Evolutionary conservation across 2,888 invertebrate species (phyloP), one percentile per base, ranked within the genome.

Genomic region (Subacronicta megacephala): DNA sequence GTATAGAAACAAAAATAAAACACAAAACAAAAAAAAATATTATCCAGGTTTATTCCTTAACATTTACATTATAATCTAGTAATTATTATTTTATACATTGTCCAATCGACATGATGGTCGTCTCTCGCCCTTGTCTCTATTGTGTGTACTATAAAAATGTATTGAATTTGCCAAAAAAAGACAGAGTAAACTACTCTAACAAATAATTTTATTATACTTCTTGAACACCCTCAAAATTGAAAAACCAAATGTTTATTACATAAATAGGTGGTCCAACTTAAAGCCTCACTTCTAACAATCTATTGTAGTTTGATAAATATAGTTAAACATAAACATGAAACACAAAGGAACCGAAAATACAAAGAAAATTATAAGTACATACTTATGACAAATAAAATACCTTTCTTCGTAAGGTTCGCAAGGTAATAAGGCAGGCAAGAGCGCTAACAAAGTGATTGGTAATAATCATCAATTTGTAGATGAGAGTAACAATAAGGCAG

Each of bases 31-130:
- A 88, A 90, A n/a, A 90, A 83, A 87, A 89, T 92, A 91, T 91
- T 90, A 92, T 92, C 92, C 92, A 92, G 89, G 88, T 94, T 93
- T 93, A 94, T 92, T 93, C 85, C 93, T 92, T 93, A 94, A 90
- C 88, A 90, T 84, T 92, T 86, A 93, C 82, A 89, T 90, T 92
- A 91, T 71, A 87, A 88, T 86, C 93, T 93, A 93, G 83, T 83
- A 70, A 88, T 90, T 90, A 90, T 89, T 92, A 92, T 91, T 92
- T 92, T 92, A 91, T 92, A 94, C 93, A 93, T 87, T 87, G 88
- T 91, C 92, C 88, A 90, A 87, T 86, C 78, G 86, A 90, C 88
- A 85, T 84, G 84, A 78, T 85, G 83, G 80, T 84, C 74, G 78
- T 85, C 83, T 87, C 89, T 88, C 83, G 85, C 90, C 87, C 80